phyloP scores from a whole-genome alignment of 2,888 invertebrate species.

The Frankliniella fusca region DNA sequence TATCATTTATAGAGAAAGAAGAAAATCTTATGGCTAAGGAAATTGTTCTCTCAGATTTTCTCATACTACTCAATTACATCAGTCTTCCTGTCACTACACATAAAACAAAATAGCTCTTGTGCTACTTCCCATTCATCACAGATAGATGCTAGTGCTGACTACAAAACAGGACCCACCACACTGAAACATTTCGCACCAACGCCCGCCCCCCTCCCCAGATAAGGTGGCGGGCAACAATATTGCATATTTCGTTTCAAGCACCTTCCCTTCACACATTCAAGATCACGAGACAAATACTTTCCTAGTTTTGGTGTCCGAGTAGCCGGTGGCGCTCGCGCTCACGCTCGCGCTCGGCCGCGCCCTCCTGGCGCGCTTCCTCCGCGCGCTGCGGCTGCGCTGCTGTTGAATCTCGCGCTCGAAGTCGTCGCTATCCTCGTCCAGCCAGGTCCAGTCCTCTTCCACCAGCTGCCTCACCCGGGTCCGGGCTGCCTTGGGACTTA shows the following conservation, averaged over 20 bases:
- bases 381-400: conserved; percentile 8
- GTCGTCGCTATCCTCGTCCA: conserved; percentile 14
- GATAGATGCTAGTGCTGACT: conserved; percentile 15
- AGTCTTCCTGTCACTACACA: conserved; percentile 22
- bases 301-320: background rate
- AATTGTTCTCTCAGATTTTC: conserved; percentile 1
- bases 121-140: conserved; percentile 7
- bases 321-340: background rate
- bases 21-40: conserved; percentile 7
- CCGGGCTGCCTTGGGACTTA: background rate
- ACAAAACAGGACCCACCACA: background rate
- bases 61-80: conserved; percentile 5
- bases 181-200: background rate
- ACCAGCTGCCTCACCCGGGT: background rate
- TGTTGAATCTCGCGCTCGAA: background rate
- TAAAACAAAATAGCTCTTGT: background rate
- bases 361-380: background rate
- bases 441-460: conserved; percentile 23
- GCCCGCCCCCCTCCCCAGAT: background rate
- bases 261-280: no score
- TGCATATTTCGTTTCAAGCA: no score
- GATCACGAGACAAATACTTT: background rate
- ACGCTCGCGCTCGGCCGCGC: background rate
- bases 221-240: no score
- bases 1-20: conserved; percentile 10